Conservation (phyloP, 2,888 invertebrate genomes). For the Plagiodera versicolora region DNA sequence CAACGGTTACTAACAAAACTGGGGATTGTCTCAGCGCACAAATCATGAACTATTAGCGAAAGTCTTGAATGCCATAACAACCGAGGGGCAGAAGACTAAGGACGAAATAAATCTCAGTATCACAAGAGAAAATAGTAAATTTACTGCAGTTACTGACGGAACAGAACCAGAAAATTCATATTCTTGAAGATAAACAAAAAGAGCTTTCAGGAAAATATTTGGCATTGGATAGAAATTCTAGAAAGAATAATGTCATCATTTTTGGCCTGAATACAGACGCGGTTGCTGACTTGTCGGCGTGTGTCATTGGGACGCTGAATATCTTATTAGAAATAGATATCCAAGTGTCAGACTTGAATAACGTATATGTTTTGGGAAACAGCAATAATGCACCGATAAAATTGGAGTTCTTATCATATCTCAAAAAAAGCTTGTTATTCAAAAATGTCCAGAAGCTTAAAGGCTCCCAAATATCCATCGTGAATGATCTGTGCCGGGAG, state of each 20-base stretch:
- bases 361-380: background rate
- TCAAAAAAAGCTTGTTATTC: background rate
- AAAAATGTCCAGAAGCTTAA: background rate
- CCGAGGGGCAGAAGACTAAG: too few species aligned
- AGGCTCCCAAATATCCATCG: background rate
- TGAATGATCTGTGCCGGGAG: too few species aligned
- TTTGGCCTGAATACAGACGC: background rate
- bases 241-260: conserved; percentile 1
- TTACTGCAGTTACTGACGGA: too few species aligned
- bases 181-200: too few species aligned
- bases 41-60: too few species aligned
- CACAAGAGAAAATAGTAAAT: too few species aligned
- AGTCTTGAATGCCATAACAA: too few species aligned
- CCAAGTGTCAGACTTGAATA: background rate
- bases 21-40: too few species aligned
- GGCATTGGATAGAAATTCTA: conserved; percentile 1
- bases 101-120: too few species aligned
- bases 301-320: background rate
- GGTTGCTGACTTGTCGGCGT: background rate
- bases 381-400: conserved; percentile 2
- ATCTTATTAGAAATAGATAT: background rate
- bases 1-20: background rate
- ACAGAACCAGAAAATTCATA: too few species aligned
- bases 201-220: too few species aligned
- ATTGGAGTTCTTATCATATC: background rate